A percentile compares a stretch with the other conserved stretches of the same genome.
Conservation (phyloP, 2,113 vertebrate genomes). For the Entosphenus tridentatus region DNA sequence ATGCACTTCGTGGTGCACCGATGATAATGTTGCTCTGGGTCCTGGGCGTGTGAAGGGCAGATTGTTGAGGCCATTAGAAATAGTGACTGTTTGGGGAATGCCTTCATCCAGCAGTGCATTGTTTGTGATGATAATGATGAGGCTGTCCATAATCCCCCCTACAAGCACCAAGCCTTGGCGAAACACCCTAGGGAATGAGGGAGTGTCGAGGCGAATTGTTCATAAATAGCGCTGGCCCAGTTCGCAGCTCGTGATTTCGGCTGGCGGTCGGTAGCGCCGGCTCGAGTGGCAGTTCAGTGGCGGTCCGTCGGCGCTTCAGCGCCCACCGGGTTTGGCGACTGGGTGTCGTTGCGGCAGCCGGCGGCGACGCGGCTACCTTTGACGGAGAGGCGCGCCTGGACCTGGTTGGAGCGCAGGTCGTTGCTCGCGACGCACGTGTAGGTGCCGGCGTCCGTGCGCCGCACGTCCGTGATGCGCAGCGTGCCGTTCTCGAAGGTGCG, state of each 20-base stretch:
- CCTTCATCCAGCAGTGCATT: too few relatives aligned
- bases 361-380: slow-evolving; percentile 38
- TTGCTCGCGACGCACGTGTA: slow-evolving; percentile 84
- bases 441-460: slow-evolving; percentile 63
- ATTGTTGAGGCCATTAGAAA: too few relatives aligned
- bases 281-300: neutral
- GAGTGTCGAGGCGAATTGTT: neutral
- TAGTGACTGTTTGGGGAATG: too few relatives aligned
- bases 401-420: slow-evolving; percentile 56
- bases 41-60: too few relatives aligned
- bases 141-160: too few relatives aligned
- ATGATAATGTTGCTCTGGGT: too few relatives aligned
- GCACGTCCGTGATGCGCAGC: slow-evolving; percentile 48
- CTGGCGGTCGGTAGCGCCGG: neutral
- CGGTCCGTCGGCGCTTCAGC: neutral
- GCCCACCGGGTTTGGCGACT: neutral
- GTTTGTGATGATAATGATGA: too few relatives aligned
- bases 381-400: slow-evolving; percentile 70
- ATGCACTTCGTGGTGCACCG: too few relatives aligned
- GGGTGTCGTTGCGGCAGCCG: neutral
- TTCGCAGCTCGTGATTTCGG: slow-evolving; percentile 10
- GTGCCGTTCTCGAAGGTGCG: slow-evolving; percentile 55
- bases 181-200: neutral
- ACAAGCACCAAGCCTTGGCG: too few relatives aligned
- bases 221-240: neutral